A percentile compares a stretch with the other conserved stretches of the same genome.
phyloP scores from a whole-genome alignment of 2,888 invertebrate species.

The Eupithecia subfuscata region DNA sequence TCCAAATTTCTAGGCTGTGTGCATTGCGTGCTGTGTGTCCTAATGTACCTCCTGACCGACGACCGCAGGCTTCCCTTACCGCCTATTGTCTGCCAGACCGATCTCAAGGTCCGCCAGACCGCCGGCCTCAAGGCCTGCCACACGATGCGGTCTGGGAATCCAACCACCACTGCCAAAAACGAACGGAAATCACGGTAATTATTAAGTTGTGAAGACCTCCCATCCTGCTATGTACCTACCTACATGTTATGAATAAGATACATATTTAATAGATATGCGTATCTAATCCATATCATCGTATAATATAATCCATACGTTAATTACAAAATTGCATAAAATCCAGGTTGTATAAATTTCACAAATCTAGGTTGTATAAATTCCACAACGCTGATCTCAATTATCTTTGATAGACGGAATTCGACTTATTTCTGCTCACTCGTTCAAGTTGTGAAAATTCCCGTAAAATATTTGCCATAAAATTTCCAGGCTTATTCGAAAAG shows the following conservation, averaged over 20 bases:
- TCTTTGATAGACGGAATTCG: neutral
- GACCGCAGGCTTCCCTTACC: conserved; percentile 76
- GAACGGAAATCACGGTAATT: neutral
- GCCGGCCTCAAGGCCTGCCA: neutral
- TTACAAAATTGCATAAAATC: neutral
- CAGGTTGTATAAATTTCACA: neutral
- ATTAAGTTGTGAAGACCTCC: neutral
- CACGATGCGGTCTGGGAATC: neutral
- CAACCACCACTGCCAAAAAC: neutral
- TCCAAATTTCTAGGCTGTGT: neutral
- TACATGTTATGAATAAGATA: neutral
- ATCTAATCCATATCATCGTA: neutral
- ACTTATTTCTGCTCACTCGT: neutral
- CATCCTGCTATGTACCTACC: neutral
- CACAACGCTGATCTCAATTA: neutral
- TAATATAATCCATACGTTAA: no score
- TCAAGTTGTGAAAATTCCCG: neutral
- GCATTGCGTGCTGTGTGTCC: conserved; percentile 53
- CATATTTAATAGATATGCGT: neutral
- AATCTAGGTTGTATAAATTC: neutral
- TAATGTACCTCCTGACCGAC: conserved; percentile 62
- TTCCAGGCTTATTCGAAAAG: neutral
- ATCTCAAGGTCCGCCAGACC: conserved; percentile 38
- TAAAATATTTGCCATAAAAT: conserved; percentile 4
- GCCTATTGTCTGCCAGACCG: conserved; percentile 61